phyloP scores from a whole-genome alignment of 2,888 invertebrate species.

The Xiphydria camelus region DNA sequence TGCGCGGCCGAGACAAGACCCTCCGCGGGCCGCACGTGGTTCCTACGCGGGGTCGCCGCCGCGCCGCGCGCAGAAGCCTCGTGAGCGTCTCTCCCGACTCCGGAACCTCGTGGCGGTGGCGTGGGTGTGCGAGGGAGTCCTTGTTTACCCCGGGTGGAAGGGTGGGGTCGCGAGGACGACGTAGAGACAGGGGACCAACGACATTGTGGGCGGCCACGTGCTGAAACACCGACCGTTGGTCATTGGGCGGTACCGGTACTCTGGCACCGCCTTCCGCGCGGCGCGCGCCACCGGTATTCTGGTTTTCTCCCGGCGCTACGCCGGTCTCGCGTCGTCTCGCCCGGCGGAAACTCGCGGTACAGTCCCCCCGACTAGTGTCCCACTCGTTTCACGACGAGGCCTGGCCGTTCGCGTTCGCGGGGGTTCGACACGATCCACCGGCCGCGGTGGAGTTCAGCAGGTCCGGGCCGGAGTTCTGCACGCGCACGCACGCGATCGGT shows the following conservation, averaged over 20 bases:
- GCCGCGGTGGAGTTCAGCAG: too few species aligned
- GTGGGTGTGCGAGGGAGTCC: conserved; percentile 4
- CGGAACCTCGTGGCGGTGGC: conserved; percentile 10
- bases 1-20: too few species aligned
- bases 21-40: too few species aligned
- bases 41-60: too few species aligned
- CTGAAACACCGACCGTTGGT: conserved; percentile 59
- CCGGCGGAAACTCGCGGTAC: conserved; percentile 15
- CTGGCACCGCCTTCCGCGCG: conserved; percentile 12
- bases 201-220: too few species aligned
- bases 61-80: too few species aligned
- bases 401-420: conserved; percentile 8
- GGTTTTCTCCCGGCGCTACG: conserved; percentile 1
- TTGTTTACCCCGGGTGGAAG: conserved; percentile 12
- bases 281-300: conserved; percentile 20
- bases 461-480: conserved; percentile 2
- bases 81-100: too few species aligned
- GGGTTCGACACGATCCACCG: too few species aligned
- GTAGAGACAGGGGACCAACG: too few species aligned
- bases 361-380: conserved; percentile 27
- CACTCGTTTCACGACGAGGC: conserved; percentile 26
- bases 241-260: conserved; percentile 51
- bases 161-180: conserved; percentile 58
- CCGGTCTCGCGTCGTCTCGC: background rate
- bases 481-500: conserved; percentile 10